Percentiles rank a stretch among this genome's conserved stretches.
phyloP scores from a whole-genome alignment of 1,140 invertebrate species.

The Amyelois transitella region DNA sequence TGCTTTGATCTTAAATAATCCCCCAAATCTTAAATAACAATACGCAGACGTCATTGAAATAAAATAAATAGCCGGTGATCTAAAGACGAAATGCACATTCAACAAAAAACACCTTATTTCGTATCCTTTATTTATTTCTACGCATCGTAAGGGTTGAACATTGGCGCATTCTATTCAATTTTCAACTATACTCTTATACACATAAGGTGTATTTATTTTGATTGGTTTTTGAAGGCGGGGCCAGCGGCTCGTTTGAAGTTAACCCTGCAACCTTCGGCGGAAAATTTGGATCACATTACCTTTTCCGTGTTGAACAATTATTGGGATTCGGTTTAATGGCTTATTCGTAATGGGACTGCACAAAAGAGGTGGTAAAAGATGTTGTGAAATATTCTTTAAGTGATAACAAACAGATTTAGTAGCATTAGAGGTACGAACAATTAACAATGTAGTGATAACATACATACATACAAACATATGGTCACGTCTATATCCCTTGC shows the following conservation, averaged over 20 bases:
- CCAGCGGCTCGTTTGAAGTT: neutral
- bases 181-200: neutral
- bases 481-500: no score
- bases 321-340: neutral
- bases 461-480: no score
- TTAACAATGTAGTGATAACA: no score
- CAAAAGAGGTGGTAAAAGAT: neutral
- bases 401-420: no score
- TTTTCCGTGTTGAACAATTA: neutral
- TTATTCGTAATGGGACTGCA: neutral
- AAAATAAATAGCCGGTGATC: neutral
- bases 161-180: neutral
- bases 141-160: neutral
- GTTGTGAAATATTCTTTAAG: neutral
- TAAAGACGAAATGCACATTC: no score
- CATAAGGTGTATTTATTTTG: neutral
- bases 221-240: neutral
- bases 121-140: neutral
- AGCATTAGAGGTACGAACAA: no score
- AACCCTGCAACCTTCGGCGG: neutral
- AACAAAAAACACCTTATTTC: neutral
- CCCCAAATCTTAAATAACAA: neutral
- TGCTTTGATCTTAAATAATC: no score
- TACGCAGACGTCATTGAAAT: neutral
- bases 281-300: neutral